Evolutionary conservation across 1,140 invertebrate genomes (phyloP).

Genomic region (Nephila pilipes): DNA sequence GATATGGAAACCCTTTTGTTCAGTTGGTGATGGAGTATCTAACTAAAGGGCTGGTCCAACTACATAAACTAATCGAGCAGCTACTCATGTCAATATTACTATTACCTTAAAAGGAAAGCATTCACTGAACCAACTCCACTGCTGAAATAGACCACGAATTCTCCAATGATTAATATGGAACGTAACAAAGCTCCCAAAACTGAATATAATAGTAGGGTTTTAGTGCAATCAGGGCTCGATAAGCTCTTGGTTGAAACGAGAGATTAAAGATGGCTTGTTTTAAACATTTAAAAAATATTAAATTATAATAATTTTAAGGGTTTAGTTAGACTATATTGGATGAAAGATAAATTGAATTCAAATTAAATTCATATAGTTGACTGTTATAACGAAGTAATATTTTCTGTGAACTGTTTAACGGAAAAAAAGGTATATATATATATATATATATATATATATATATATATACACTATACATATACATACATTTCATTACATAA

Average conservation of each 20-base stretch:
- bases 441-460: no score
- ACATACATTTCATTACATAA: no score
- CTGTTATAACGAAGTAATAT: no score
- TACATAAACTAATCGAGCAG: conserved; percentile 19
- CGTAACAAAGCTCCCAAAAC: neutral
- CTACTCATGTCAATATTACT: conserved; percentile 19
- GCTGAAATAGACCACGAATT: conserved; percentile 5
- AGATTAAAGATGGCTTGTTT: neutral
- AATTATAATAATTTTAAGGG: neutral
- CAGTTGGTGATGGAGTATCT: conserved; percentile 10
- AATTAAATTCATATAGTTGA: no score
- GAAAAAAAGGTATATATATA: no score
- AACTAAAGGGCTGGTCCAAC: neutral
- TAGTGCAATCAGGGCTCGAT: neutral
- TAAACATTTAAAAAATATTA: neutral
- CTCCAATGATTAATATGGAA: neutral
- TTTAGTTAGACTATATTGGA: no score
- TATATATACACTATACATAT: no score
- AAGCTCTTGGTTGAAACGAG: neutral
- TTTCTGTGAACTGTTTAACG: no score
- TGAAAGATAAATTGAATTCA: no score
- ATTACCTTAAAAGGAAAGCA: neutral
- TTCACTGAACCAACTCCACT: neutral
- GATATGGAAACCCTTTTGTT: conserved; percentile 27
- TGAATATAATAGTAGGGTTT: neutral